Percentiles rank a stretch among this genome's conserved stretches.
Evolutionary conservation across 2,797 vertebrate genomes (phyloP).

Genomic region (Cynopterus sphinx): DNA sequence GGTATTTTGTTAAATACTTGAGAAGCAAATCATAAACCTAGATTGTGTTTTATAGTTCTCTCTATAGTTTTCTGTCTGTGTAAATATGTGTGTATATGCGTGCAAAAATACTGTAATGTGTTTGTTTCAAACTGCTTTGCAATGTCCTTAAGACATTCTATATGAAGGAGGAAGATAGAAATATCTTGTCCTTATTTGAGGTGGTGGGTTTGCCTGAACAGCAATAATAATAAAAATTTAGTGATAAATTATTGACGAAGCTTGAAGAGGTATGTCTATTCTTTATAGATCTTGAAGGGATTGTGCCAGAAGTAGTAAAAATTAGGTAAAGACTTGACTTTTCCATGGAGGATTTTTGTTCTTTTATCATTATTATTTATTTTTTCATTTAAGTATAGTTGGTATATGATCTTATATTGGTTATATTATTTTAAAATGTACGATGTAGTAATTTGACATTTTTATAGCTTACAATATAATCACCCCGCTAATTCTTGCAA

Average conservation of each 20-base stretch:
- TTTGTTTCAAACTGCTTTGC: constrained; percentile 41
- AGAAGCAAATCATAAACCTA: constrained; percentile 36
- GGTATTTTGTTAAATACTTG: constrained; percentile 32
- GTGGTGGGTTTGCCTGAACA: constrained; percentile 9
- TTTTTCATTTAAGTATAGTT: too few relatives aligned
- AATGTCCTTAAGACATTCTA: background rate
- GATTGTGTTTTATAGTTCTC: background rate
- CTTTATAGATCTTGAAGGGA: constrained; percentile 41
- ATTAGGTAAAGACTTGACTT: background rate
- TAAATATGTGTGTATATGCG: background rate
- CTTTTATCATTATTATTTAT: background rate
- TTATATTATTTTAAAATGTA: too few relatives aligned
- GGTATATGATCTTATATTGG: too few relatives aligned
- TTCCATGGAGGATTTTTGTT: background rate
- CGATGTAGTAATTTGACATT: too few relatives aligned
- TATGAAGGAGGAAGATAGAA: constrained; percentile 33
- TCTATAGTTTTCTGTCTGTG: constrained; percentile 11
- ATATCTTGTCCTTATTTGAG: constrained; percentile 57
- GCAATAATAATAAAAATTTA: constrained; percentile 32
- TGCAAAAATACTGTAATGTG: background rate
- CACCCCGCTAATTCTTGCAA: too few relatives aligned
- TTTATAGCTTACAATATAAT: too few relatives aligned
- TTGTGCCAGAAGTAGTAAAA: constrained; percentile 31
- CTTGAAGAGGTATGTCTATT: background rate
- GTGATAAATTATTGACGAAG: constrained; percentile 9